Conservation (phyloP, 2,797 vertebrate genomes). For the Columba guinea region DNA sequence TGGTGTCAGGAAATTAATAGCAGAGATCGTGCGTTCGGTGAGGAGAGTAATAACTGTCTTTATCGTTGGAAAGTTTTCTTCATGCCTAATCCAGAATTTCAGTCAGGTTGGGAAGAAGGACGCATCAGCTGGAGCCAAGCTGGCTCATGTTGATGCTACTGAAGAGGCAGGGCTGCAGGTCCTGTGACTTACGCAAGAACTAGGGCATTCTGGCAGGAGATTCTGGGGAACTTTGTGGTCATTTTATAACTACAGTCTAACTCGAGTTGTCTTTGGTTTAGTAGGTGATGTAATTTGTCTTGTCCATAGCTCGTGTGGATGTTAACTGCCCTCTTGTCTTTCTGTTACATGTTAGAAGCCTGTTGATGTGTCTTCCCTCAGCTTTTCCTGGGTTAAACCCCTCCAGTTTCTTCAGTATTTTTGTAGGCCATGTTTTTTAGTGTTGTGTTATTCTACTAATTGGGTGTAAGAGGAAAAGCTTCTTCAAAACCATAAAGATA, state of each 20-base stretch:
- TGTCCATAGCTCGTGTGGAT: background rate
- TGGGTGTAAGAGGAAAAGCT: background rate
- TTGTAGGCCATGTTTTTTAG: background rate
- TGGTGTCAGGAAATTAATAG: background rate
- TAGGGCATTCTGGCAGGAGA: background rate
- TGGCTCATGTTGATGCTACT: background rate
- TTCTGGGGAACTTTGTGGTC: background rate
- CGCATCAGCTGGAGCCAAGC: background rate
- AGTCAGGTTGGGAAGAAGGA: background rate
- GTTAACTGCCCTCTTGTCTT: background rate
- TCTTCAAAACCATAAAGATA: background rate
- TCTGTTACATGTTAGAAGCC: background rate
- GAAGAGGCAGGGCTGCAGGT: background rate
- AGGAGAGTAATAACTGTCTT: background rate
- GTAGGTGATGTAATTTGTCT: background rate
- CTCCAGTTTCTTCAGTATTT: background rate
- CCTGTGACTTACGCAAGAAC: background rate
- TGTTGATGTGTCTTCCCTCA: background rate
- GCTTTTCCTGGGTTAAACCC: background rate
- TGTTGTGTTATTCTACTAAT: background rate
- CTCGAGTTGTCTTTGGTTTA: background rate
- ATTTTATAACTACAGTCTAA: background rate
- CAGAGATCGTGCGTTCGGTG: rapidly evolving
- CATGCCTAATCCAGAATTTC: background rate
- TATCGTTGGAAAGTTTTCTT: background rate